Conservation (phyloP, 2,113 vertebrate species). For the Platichthys stellatus region DNA sequence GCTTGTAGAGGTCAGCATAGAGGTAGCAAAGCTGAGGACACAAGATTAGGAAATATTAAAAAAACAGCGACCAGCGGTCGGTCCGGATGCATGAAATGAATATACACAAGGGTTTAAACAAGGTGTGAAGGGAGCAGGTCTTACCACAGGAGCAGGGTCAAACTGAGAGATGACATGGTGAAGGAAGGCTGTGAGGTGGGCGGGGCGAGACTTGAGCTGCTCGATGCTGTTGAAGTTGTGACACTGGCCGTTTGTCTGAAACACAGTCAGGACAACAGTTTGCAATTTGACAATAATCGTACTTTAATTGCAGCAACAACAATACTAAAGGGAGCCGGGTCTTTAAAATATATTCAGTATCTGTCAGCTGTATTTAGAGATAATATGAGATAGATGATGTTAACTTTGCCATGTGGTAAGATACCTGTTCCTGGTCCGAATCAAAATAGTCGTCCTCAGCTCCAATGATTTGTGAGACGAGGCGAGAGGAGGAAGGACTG, state of each 20-base stretch:
- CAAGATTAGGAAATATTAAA: background rate
- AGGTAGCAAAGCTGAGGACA: slow-evolving; percentile 92
- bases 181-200: slow-evolving; percentile 95
- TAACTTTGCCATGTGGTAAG: background rate
- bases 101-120: background rate
- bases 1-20: slow-evolving; percentile 94
- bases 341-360: background rate
- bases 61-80: background rate
- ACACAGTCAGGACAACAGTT: slow-evolving; percentile 30
- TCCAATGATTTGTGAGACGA: slow-evolving; percentile 90
- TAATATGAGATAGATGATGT: background rate
- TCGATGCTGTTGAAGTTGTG: slow-evolving; percentile 97
- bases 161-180: slow-evolving; percentile 98
- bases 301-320: background rate
- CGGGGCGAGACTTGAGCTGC: slow-evolving; percentile 92
- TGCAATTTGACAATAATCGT: background rate
- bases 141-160: slow-evolving; percentile 94
- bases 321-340: background rate
- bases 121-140: slow-evolving; percentile 13
- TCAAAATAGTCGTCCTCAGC: slow-evolving; percentile 97
- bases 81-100: background rate
- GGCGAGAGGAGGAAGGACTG: slow-evolving; percentile 71
- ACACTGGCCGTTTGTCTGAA: slow-evolving; percentile 93
- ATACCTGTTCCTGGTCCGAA: slow-evolving; percentile 94
- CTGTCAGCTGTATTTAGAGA: background rate